Conservation (phyloP, 2,797 vertebrate species). For the Anas bernieri region DNA sequence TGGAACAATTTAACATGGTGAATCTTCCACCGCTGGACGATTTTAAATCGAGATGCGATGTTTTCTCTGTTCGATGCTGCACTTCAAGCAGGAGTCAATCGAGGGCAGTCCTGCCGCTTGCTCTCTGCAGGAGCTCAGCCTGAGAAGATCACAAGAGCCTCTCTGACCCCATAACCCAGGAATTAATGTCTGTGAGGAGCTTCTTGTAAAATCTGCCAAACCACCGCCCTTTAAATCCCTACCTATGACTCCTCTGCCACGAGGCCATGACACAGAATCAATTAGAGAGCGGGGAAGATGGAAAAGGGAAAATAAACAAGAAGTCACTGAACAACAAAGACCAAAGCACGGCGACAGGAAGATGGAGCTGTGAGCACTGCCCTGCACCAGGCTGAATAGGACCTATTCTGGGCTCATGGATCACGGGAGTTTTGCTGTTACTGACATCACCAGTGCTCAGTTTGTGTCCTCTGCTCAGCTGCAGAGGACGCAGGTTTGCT, state of each 20-base stretch:
- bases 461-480: not conserved
- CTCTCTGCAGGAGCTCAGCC: not conserved
- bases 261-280: not conserved
- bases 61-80: not conserved
- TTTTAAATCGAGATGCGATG: not conserved
- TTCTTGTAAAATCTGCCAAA: conserved; percentile 21
- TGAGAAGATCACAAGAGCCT: conserved; percentile 25
- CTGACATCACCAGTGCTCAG: not conserved
- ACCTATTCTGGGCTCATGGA: conserved; percentile 11
- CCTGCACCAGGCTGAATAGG: not conserved
- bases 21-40: not conserved
- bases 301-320: not conserved
- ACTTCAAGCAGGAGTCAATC: conserved; percentile 22
- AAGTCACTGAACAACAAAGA: not conserved
- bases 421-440: not conserved
- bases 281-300: not conserved
- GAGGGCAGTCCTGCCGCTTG: conserved; percentile 16
- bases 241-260: not conserved
- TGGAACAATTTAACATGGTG: not conserved
- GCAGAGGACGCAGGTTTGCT: not conserved
- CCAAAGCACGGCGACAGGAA: not conserved
- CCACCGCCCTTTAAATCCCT: conserved; percentile 31
- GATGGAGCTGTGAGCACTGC: not conserved
- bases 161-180: conserved; percentile 32
- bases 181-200: conserved; percentile 35